phyloP scores from a whole-genome alignment of 2,113 vertebrate genomes.

The Myrmecophaga tridactyla region DNA sequence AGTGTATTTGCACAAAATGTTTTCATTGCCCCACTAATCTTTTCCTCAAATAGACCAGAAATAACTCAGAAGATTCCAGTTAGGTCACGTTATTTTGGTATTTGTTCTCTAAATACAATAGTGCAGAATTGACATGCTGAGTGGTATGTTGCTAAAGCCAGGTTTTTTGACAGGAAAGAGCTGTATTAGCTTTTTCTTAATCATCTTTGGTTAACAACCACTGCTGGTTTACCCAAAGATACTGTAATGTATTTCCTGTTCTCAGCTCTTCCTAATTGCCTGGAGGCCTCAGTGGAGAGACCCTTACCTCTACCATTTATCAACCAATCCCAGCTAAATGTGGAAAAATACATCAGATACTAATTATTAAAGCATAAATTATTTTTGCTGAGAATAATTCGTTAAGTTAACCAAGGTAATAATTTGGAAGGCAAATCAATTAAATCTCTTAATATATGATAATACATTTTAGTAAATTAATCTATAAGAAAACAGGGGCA shows the following conservation, averaged over 20 bases:
- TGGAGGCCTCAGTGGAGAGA: background rate
- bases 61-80: background rate
- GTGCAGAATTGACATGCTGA: background rate
- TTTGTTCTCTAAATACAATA: background rate
- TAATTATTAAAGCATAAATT: background rate
- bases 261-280: background rate
- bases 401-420: background rate
- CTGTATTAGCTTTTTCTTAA: background rate
- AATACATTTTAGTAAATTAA: background rate
- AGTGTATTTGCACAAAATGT: background rate
- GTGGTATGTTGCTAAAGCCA: background rate
- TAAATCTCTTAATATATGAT: background rate
- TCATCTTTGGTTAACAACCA: background rate
- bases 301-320: background rate
- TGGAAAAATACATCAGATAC: background rate
- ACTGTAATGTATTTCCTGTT: background rate
- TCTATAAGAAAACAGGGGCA: background rate
- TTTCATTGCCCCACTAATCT: background rate
- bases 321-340: background rate
- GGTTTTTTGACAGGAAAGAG: background rate
- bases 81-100: slow-evolving; percentile 25
- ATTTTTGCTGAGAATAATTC: background rate
- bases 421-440: background rate
- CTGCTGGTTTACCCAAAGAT: background rate
- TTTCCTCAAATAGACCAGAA: background rate